These are phyloP conservation scores for Gonatopus flavifemur DNA, from an alignment of 1,140 invertebrate genomes.

Conservation along the genomic window DNA sequence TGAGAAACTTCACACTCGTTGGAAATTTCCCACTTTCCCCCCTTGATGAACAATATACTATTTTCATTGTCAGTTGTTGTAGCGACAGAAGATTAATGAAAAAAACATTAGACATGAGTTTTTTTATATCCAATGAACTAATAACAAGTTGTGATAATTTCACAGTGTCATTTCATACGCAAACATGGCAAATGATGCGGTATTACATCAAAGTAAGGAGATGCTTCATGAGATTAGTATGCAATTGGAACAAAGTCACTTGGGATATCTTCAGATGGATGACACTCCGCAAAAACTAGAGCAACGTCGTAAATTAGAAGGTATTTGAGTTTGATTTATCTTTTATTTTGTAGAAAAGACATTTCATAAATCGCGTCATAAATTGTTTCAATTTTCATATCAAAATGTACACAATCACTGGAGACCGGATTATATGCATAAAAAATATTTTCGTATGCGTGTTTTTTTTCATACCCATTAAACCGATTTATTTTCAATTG, in stretches of 20 bases:
- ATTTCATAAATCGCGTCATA: neutral
- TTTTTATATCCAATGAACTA: neutral
- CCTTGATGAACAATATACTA: neutral
- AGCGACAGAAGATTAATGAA: neutral
- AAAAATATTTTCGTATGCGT: too few species aligned
- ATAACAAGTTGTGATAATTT: neutral
- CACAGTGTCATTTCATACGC: constrained; percentile 11
- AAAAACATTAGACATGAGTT: neutral
- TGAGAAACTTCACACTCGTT: too few species aligned
- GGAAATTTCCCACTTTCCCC: too few species aligned
- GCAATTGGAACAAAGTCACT: constrained; percentile 70
- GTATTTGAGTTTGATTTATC: constrained; percentile 52
- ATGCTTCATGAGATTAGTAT: constrained; percentile 66
- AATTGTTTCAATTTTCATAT: too few species aligned
- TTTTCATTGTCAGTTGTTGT: neutral
- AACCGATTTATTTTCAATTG: too few species aligned
- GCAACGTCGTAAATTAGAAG: constrained; percentile 73
- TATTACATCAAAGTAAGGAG: constrained; percentile 53
- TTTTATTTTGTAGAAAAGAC: neutral
- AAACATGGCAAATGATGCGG: constrained; percentile 57
- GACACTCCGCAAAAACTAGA: constrained; percentile 74
- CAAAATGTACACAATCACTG: too few species aligned
- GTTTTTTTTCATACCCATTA: too few species aligned
- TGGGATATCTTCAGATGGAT: constrained; percentile 75
- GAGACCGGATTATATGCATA: too few species aligned